Evolutionary conservation across 2,113 vertebrate species (phyloP).

Genomic region (Paracanthobrama guichenoti): DNA sequence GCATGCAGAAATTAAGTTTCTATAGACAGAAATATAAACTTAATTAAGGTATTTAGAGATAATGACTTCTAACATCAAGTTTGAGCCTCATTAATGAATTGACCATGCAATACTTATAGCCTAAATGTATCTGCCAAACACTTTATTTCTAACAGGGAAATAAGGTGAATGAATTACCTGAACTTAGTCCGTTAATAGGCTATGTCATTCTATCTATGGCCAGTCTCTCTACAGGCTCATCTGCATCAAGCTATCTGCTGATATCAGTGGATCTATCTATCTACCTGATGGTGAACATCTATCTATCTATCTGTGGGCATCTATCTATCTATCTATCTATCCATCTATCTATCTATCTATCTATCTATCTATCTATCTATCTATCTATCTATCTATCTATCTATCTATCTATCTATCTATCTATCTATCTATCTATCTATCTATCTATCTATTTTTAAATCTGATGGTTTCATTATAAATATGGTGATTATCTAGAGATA

Average conservation of each 20-base stretch:
- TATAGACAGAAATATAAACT: not conserved
- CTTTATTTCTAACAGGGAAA: constrained; percentile 10
- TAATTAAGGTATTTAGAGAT: not conserved
- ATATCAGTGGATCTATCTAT: no score
- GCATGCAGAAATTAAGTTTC: not conserved
- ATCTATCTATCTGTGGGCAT: not conserved
- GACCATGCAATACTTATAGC: not conserved
- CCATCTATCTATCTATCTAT: not conserved
- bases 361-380: no score
- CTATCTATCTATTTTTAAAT: no score
- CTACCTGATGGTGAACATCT: constrained; percentile 59
- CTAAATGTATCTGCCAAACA: not conserved
- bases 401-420: not conserved
- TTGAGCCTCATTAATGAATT: not conserved
- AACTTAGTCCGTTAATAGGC: not conserved
- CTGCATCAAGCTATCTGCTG: not conserved
- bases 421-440: no score
- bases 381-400: no score
- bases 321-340: not conserved
- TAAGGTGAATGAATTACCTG: constrained; percentile 21
- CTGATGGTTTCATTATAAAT: no score
- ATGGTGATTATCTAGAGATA: no score
- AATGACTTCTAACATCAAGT: not conserved
- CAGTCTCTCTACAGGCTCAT: not conserved
- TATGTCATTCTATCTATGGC: constrained; percentile 5